Evolutionary conservation across 2,888 invertebrate genomes (phyloP).

Genomic region (Ectemnius continuus): DNA sequence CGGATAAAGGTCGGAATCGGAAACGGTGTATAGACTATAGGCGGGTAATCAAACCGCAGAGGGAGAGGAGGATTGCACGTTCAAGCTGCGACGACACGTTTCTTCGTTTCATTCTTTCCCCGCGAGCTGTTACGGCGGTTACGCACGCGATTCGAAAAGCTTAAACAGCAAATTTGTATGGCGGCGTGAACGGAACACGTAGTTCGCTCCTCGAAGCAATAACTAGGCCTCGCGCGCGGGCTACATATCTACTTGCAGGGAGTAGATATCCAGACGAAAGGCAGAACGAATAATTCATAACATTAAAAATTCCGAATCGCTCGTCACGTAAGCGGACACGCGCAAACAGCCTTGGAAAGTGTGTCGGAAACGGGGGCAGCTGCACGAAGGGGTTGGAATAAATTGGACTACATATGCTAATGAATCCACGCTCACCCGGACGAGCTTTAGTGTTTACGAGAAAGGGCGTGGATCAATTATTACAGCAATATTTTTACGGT

Average conservation of each 20-base stretch:
- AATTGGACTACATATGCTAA: too few species aligned
- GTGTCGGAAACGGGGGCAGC: too few species aligned
- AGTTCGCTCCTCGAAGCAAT: constrained; percentile 5
- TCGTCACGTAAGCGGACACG: too few species aligned
- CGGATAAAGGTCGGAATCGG: neutral
- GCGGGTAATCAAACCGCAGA: too few species aligned
- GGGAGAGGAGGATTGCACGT: neutral
- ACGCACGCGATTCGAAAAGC: constrained; percentile 2
- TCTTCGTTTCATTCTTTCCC: constrained; percentile 4
- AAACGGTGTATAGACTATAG: neutral
- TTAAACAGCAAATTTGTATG: constrained; percentile 1
- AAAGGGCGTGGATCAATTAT: too few species aligned
- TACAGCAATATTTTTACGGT: too few species aligned
- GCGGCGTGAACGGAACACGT: neutral
- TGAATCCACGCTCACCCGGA: too few species aligned
- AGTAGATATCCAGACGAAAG: neutral
- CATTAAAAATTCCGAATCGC: too few species aligned
- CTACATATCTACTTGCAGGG: constrained; percentile 4
- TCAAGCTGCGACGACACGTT: neutral
- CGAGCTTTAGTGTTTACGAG: too few species aligned
- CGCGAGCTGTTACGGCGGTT: neutral
- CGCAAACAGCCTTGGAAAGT: too few species aligned
- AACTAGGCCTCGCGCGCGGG: constrained; percentile 2
- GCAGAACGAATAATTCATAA: too few species aligned
- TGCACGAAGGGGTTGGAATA: too few species aligned